Base-by-base conservation (phyloP, 2,888 invertebrate species). In the Drosophila borborema region DNA sequence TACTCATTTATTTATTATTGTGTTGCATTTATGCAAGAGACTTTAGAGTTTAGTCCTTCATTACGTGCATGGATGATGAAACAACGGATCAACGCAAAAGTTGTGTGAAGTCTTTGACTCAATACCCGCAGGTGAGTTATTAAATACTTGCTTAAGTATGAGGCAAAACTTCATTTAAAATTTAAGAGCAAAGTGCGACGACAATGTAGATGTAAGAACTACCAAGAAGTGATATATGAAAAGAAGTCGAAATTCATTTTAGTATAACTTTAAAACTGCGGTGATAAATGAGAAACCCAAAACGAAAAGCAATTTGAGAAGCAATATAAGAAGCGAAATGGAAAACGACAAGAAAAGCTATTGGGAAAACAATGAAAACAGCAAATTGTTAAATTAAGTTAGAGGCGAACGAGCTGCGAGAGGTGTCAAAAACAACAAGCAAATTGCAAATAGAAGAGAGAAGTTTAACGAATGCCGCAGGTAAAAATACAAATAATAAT, bases 1-100 rank as follows among this genome's bases (percentile, higher is more conserved):
- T 58, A 78, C 63, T 62, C 62, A 67, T 67, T 77, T 68, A 74
- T 68, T 79, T 74, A 59, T 61, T 45, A 67, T 79, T 49, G 46
- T 61, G n/a, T 41, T 36, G 18, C 20, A 34, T 28, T 18, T 43
- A 23, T 20, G 34, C 40, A 63, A 40, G 5, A 56, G 62, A 54
- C 43, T 36, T 34, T 18, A 8, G 43, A 55, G 36, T 51, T 68
- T 34, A 10, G 51, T 45, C n/a, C 38, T 58, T 36, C 49, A 66
- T 58, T 45, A 14, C 10, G 43, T 20, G 23, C 48, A 36, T 16
- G 38, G 10, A 40, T 63, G 59, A 23, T 46, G 45, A 20, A 14
- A 23, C 45, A 28, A 46, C 14, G 46, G 23, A 56, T 61, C 20
- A 36, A 18, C 16, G 45, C 6, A 20, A 31, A 18, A 38, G 59